Evolutionary conservation across 1,140 invertebrate genomes (phyloP), one percentile per base, ranked within the genome.

Genomic region (Neodiprion pinetum): DNA sequence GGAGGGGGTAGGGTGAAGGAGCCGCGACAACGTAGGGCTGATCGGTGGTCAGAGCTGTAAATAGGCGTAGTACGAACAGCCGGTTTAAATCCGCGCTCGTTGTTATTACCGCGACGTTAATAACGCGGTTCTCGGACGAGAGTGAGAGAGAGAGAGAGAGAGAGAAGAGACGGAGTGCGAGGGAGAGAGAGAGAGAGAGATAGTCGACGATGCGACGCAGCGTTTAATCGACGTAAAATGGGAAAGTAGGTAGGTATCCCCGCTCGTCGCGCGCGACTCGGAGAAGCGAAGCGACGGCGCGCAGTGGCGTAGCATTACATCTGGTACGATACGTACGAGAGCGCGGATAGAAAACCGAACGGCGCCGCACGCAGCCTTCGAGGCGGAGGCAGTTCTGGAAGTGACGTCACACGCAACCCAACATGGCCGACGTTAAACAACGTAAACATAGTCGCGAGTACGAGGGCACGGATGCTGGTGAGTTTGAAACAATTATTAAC

Each of bases 391-490:
- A 69, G 66, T 61, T 65, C 68, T 83, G 85, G 87, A 86, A 81
- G 78, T 86, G 82, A 80, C 83, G 84, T 83, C 78, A 81, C 72
- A 78, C 80, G 77, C 71, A 77, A 80, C 79, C 71, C 85, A 88
- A 88, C 79, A 88, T 88, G 87, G 87, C 86, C 79, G 83, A 83
- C 72, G 74, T 75, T 76, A 76, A 77, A 82, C 82, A 88, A 87
- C 85, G 83, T 88, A 88, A 88, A 88, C 87, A 88, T 79, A 85
- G 82, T 83, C 81, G 78, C 71, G 79, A 86, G 74, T 78, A 78
- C 82, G 74, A 81, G 76, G 77, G 77, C 48, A 85, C 80, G 75
- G 82, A 87, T 86, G 84, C 78, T 78, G 86, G 86, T 88, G 82
- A 88, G 86, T 88, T 82, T 80, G 76, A 70, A 40, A 1, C 28